Percentiles rank a stretch among this genome's conserved stretches.
These are phyloP conservation scores for Baronia brevicornis DNA, from an alignment of 2,888 invertebrate species.

Conservation along the genomic window DNA sequence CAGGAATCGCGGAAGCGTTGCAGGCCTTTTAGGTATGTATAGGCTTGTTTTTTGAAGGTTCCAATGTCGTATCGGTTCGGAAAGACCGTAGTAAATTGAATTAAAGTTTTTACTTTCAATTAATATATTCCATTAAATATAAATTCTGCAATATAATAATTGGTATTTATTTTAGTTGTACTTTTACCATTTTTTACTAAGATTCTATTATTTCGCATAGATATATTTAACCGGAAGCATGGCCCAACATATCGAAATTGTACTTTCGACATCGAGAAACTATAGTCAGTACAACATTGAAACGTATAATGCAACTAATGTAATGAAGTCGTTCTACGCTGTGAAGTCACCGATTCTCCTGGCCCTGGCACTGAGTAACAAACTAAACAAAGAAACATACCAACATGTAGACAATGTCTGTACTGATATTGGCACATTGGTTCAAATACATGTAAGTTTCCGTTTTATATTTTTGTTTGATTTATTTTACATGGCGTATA, in stretches of 20 bases:
- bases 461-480: too few relatives aligned
- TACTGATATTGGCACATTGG: conserved; percentile 91
- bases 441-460: conserved; percentile 86
- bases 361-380: conserved; percentile 86
- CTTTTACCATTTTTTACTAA: background rate
- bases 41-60: too few relatives aligned
- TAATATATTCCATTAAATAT: too few relatives aligned
- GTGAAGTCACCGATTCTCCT: conserved; percentile 32
- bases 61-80: too few relatives aligned
- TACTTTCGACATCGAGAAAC: conserved; percentile 1
- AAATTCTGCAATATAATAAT: too few relatives aligned
- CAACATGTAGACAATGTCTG: conserved; percentile 84
- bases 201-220: conserved; percentile 1
- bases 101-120: too few relatives aligned
- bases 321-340: conserved; percentile 4
- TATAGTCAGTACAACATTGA: background rate
- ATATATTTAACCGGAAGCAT: conserved; percentile 1
- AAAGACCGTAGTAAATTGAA: too few relatives aligned
- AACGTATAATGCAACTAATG: background rate
- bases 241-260: conserved; percentile 3
- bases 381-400: conserved; percentile 79
- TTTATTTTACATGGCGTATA: too few relatives aligned
- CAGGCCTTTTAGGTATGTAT: too few relatives aligned
- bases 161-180: background rate
- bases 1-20: too few relatives aligned